These are phyloP conservation scores for Dendrocincla fuliginosa DNA, from an alignment of 2,797 vertebrate genomes.

Conservation along the genomic window DNA sequence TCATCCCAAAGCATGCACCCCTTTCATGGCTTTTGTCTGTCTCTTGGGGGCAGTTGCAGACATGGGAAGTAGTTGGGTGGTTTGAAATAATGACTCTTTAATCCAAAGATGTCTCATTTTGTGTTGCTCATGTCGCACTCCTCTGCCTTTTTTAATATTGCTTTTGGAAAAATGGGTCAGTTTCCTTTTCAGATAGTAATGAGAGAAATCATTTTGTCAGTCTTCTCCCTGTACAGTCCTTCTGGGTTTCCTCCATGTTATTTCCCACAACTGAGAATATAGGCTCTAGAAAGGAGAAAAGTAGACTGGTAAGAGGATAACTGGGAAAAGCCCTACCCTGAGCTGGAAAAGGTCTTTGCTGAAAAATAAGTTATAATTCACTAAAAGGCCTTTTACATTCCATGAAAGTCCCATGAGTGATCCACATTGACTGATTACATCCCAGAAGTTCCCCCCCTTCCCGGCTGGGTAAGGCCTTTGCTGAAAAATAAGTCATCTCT, in stretches of 20 bases:
- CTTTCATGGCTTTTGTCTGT: background rate
- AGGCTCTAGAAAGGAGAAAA: background rate
- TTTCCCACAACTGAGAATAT: background rate
- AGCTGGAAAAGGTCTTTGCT: background rate
- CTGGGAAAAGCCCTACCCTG: background rate
- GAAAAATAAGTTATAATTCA: background rate
- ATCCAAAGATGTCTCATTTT: background rate
- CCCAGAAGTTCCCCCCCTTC: background rate
- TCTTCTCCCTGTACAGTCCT: background rate
- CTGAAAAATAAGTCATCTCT: background rate
- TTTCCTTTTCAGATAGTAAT: background rate
- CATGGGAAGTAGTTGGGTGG: background rate
- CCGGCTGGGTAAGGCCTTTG: background rate
- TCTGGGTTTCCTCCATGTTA: background rate
- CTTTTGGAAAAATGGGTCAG: background rate
- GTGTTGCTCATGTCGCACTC: fast-evolving
- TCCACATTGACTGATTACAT: background rate
- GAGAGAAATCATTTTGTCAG: background rate
- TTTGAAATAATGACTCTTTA: background rate
- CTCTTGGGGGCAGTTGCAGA: background rate
- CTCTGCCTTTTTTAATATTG: background rate
- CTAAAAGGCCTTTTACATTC: background rate
- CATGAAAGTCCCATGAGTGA: background rate
- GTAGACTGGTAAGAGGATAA: background rate
- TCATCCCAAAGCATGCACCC: background rate